These are phyloP conservation scores for Beris morrisii DNA, from an alignment of 2,888 invertebrate genomes.

Conservation along the genomic window DNA sequence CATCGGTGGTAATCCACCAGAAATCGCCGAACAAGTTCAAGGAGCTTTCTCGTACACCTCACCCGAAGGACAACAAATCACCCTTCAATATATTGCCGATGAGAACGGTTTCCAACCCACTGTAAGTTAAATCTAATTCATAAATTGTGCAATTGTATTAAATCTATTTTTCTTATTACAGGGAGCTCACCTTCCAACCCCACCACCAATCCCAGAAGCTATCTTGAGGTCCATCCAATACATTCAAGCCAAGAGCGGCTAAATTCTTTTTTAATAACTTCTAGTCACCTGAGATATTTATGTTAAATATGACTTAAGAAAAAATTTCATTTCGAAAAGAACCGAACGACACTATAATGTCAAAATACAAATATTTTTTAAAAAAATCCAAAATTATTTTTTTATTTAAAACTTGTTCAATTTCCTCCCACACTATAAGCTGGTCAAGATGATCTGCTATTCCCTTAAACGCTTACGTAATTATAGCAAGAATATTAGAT, in stretches of 20 bases:
- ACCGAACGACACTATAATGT: no score
- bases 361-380: no score
- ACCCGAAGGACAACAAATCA: slow-evolving; percentile 65
- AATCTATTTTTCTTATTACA: slow-evolving; percentile 18
- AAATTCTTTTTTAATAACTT: background rate
- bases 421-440: no score
- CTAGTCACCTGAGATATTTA: slow-evolving; percentile 25
- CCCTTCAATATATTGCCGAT: slow-evolving; percentile 66
- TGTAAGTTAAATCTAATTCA: slow-evolving; percentile 52
- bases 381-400: no score
- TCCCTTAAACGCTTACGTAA: no score
- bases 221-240: slow-evolving; percentile 57
- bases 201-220: slow-evolving; percentile 54
- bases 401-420: no score
- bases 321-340: no score
- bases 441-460: no score
- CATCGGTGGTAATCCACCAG: slow-evolving; percentile 58
- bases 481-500: no score
- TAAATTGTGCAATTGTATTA: background rate
- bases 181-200: slow-evolving; percentile 44
- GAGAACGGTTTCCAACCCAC: slow-evolving; percentile 69
- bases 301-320: no score
- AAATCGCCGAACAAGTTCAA: slow-evolving; percentile 54
- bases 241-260: slow-evolving; percentile 19
- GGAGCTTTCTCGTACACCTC: slow-evolving; percentile 62